Base-by-base conservation (phyloP, 2,797 vertebrate genomes). In the Paedocypris micromegethes region DNA sequence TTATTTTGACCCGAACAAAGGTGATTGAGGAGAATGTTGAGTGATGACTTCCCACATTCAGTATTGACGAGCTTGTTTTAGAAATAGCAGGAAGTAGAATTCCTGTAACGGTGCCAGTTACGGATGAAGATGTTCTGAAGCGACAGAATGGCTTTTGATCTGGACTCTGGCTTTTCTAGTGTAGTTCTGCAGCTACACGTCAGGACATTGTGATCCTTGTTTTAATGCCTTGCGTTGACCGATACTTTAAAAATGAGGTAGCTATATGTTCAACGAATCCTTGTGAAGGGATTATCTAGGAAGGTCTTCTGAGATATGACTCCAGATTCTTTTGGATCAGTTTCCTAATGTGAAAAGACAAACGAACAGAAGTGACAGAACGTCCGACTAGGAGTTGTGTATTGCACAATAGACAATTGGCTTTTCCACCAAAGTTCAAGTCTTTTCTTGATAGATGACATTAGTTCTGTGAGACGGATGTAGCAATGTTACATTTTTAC, bases 381-480 rank as follows among this genome's bases (percentile, higher is more conserved):
- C 63, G 40, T 9, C 9, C 5, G 60, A 9, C 55, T 9, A 43
- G 9, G 61, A 47, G 44, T 47, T 64, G 45, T 53, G 48, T 59
- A 63, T 54, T 54, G 67, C 59, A 54, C 8, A 38, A 60, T 3
- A 9, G 37, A 64, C 50, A 6, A 56, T 63, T 53, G 3, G 53
- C 51, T 40, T 66, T 58, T 64, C 72, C 76, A 76, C 74, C 76
- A 78, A 78, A 79, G 74, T 67, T 78, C 56, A 68, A 69, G 54
- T 63, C 72, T 67, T 65, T 59, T 54, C 56, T 74, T 70, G 53
- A 59, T 40, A 72, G 58, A 66, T 9, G 70, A 23, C 23, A 23
- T 23, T 23, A 23, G 38, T 58, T 77, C 73, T 44, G 52, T 66
- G 64, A 63, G 51, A 59, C 64, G 75, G 68, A 75, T 77, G 75